Percentiles rank a stretch among this genome's conserved stretches.
Evolutionary conservation across 2,113 vertebrate genomes (phyloP).

Genomic region (Scopus umbretta): DNA sequence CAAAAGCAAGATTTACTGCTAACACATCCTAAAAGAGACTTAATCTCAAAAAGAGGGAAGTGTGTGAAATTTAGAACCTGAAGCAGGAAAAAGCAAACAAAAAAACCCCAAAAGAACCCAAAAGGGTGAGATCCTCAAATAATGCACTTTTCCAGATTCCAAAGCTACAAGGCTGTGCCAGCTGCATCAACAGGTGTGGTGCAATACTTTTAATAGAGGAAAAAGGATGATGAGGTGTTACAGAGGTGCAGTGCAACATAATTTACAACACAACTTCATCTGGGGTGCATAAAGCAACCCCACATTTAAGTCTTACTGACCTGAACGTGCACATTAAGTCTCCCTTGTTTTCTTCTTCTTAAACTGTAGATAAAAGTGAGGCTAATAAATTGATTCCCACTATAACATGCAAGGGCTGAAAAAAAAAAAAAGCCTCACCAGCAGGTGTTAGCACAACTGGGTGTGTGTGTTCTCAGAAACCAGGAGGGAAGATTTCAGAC

Average conservation of each 20-base stretch:
- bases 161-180: background rate
- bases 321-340: accelerated
- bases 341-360: background rate
- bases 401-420: background rate
- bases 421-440: background rate
- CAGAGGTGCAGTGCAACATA: background rate
- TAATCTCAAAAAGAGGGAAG: background rate
- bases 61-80: background rate
- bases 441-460: background rate
- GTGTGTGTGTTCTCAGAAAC: background rate
- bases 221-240: background rate
- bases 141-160: background rate
- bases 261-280: accelerated
- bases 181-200: background rate
- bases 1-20: background rate
- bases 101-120: no score
- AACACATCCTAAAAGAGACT: accelerated
- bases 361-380: background rate
- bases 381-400: background rate
- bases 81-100: no score
- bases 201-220: background rate
- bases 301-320: background rate
- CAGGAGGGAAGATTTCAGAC: background rate
- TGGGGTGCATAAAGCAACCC: background rate
- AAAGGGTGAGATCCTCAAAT: background rate